These are phyloP conservation scores for Equus quagga DNA, from an alignment of 2,113 vertebrate genomes.

Conservation along the genomic window DNA sequence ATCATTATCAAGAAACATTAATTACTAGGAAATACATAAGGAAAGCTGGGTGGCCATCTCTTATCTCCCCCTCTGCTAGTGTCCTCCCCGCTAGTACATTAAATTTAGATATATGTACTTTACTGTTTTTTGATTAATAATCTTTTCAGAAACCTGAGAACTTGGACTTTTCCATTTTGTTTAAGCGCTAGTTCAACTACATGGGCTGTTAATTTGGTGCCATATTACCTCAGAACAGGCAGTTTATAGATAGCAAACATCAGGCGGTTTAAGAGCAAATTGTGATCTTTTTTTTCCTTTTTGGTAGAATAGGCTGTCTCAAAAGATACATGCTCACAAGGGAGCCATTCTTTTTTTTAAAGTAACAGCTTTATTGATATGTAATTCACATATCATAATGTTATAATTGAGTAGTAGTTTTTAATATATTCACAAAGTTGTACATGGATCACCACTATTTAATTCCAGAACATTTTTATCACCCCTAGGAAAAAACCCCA, in stretches of 20 bases:
- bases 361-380: slow-evolving; percentile 21
- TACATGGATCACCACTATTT: background rate
- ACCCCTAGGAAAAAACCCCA: background rate
- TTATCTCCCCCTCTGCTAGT: background rate
- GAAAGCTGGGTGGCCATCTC: background rate
- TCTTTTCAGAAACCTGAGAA: slow-evolving; percentile 26
- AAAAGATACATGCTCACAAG: background rate
- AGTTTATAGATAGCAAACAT: slow-evolving; percentile 13
- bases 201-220: slow-evolving; percentile 40
- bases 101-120: background rate
- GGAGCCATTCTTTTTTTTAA: background rate
- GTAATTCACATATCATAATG: background rate
- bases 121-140: background rate
- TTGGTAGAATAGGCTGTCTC: background rate
- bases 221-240: background rate
- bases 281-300: background rate
- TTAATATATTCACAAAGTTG: background rate
- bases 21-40: background rate
- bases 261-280: background rate
- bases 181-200: background rate
- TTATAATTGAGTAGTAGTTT: slow-evolving; percentile 10
- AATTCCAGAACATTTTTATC: slow-evolving; percentile 44
- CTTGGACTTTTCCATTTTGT: background rate
- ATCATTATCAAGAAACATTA: slow-evolving; percentile 26
- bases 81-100: background rate